Base-by-base conservation (phyloP, 2,888 invertebrate species). In the Mylabris sibirica region DNA sequence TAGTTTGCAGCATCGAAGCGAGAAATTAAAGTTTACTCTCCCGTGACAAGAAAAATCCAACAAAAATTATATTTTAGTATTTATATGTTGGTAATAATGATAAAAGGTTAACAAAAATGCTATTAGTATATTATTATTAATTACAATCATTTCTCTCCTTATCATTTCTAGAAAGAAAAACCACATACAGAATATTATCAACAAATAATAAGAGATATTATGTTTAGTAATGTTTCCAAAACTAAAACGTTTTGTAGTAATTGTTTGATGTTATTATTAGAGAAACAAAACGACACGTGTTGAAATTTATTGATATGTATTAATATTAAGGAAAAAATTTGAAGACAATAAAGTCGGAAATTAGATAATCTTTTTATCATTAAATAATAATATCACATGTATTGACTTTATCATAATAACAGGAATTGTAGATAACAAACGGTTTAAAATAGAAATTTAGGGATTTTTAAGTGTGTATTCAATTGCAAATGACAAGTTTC, bases 21-120 rank as follows among this genome's bases (percentile, higher is more conserved):
- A 57, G 22, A 57, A 57, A 57, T 57, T 57, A 57, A 57, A 57
- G 14, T 57, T 57, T 22, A 57, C 57, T 12, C 12, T 57, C 57
- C 14, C 14, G 57, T 57, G 38, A 14, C 12, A 38, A 44, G 5
- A 57, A 44, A 49, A 49, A 20, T 2, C 3, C 20, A 14, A 11
- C 4, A 14, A 14, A 57, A 57, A 24, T 24, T 57, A 12, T 57
- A 57, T 57, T 57, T 49, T 20, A 9, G 20, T 20, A 11, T 49
- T 20, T 49, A 2, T n/a, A 17, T 17, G n/a, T 44, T 44, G n/a
- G 12, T 38, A 14, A 44, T 44, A 17, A 4, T 44, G n/a, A 17
- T 44, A 44, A 17, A 44, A 44, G 5, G 20, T 22, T 49, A 2
- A 11, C 49, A 20, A 49, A 20, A 49, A 20, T 1, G 17, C n/a